Base-by-base conservation (phyloP, 2,888 invertebrate species). In the Adelphocoris suturalis region DNA sequence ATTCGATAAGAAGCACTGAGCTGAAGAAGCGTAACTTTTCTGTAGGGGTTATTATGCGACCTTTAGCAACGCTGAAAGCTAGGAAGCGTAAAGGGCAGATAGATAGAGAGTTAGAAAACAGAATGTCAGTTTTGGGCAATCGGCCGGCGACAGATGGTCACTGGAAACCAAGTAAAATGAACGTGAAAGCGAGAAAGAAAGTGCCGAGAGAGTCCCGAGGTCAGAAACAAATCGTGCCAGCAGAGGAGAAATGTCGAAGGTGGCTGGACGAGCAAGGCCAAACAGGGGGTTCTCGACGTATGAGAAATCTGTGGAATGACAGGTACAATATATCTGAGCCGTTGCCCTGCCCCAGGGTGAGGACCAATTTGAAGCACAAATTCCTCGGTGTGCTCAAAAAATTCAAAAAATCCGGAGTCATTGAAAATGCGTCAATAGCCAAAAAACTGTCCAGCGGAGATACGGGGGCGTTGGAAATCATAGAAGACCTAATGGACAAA, bases 381-480 rank as follows among this genome's bases (percentile, higher is more conserved):
- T 78, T 46, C n/a, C 14, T 47, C 78, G 16, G 46, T 0, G 46
- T 78, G 16, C 47, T 78, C 16, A 46, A 47, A 19, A 78, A 78
- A 16, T 78, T 78, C 46, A 78, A 78, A 11, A 78, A 78, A 16
- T 14, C 78, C 16, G 46, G 78, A 0, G 47, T 78, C 16, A 46
- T 78, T 2, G 78, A 78, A 28, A 11, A 68, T 13, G 46, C 37
- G 9, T 46, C 78, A 0, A 47, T 78, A 3, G 78, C 78, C 78
- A 78, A 78, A 19, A 78, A 47, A 46, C 46, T 78, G 46, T 78
- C 78, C n/a, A 78, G 78, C 46, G 78, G 78, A 1, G 78, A 78
- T 16, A 47, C 78, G 0, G 78, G 37, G 11, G 78, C 78, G 2
- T 11, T 78, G 46, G 47, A 47, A 9, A 16, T 78, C 9, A 78